Evolutionary conservation across 2,113 vertebrate genomes (phyloP).

Genomic region (Callocephalon fimbriatum): DNA sequence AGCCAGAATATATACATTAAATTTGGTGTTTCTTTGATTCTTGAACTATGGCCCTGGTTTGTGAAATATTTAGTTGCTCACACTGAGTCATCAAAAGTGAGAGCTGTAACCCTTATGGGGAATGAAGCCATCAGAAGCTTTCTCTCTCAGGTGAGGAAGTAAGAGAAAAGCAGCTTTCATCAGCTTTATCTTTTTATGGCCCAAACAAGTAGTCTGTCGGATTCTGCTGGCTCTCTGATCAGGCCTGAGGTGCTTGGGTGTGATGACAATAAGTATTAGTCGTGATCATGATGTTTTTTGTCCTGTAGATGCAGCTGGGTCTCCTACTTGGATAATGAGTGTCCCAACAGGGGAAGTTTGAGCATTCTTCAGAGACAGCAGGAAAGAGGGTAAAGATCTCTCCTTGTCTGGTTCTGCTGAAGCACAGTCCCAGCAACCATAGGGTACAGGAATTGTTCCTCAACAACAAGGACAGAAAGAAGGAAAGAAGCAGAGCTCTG

Average conservation of each 20-base stretch:
- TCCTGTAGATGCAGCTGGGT: neutral
- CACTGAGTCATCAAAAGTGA: neutral
- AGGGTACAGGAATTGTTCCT: neutral
- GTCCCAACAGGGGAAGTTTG: neutral
- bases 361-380: neutral
- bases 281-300: neutral
- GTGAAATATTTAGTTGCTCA: neutral
- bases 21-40: neutral
- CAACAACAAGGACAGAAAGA: neutral
- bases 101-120: neutral
- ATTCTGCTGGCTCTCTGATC: neutral
- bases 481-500: neutral
- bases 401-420: neutral
- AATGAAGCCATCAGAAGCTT: neutral
- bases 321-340: neutral
- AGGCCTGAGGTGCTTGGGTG: neutral
- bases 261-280: neutral
- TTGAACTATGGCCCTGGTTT: neutral
- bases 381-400: neutral
- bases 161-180: neutral
- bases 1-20: conserved; percentile 17
- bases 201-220: neutral
- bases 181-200: neutral
- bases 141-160: neutral
- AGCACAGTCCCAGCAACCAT: neutral